Evolutionary conservation across 37 sponge, comb jelly and placozoan genomes (phyloP), one percentile per base, ranked within the genome.

Genomic region (Halichondria panicea): DNA sequence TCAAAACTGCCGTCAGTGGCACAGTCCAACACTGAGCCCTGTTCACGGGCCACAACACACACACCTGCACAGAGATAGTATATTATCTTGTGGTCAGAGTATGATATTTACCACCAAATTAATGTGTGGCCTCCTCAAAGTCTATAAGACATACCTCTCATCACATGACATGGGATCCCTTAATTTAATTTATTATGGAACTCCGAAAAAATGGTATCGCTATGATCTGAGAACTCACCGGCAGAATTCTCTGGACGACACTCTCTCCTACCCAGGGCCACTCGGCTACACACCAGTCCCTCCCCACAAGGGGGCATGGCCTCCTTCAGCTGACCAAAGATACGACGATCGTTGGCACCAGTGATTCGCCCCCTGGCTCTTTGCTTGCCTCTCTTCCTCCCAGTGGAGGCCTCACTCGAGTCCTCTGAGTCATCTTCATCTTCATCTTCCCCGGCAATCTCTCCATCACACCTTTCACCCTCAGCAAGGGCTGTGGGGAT

Each of bases 291-390:
- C 1, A 43, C 63, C 5, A 43, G 22, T 24, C 75, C 75, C 40
- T 75, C 75, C 31, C 44, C 52, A 41, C 75, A 75, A 31, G 9
- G 30, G 12, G 62, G 32, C 11, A 43, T 48, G 3, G 63, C 75
- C 34, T 61, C 75, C 2, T 44, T 48, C 2, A 75, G 33, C 1
- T 44, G 43, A 4, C 75, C 75, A 62, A 57, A 40, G 3, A 33
- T 33, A 2, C 4, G 32, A 1, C 75, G 62, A 15, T 60, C 75
- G 3, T 44, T 75, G 31, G 59, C 75, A n/a, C 75, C 75, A 11
- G 18, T 25, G 7, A 62, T 44, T 34, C 61, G 60, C 11, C 48
- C 60, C 19, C 11, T 8, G 8, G 60, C 60, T 48, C 24, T 27
- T 28, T 4, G 37, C 59, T 43, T 56, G 33, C 37, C 31, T 9